Evolutionary conservation across 2,113 vertebrate genomes (phyloP), one percentile per base, ranked within the genome.

Genomic region (Oncorhynchus keta): DNA sequence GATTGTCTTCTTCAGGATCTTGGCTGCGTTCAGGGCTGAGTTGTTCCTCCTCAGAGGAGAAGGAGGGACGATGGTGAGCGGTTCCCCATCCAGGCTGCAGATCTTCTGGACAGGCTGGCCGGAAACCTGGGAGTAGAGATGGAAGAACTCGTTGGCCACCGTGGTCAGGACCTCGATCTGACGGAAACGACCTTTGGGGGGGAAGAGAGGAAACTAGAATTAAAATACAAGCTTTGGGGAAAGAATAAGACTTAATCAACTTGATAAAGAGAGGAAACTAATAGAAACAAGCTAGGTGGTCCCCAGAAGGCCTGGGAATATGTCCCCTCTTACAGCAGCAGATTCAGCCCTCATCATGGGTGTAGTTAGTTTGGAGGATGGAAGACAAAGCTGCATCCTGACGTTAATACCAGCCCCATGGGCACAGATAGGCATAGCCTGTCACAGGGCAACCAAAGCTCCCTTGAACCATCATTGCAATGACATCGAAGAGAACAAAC

Each of bases 111-210:
- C 80, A 4, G 96, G 95, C 59, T 95, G 95, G 73, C 97, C 97
- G 55, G 97, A 97, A 24, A 99, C 97, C 87, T 98, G 96, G 74
- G 97, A 97, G 92, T 98, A 99, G 72, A 99, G 95, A 77, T 96
- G 96, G 78, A 97, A 96, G 91, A 99, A 98, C 55, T 96, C 96
- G 61, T 99, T 99, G 72, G 98, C 98, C 73, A 99, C 98, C 73
- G 95, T 96, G 66, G 98, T 98, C 84, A 99, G 93, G 81, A 98
- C 97, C 92, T 99, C 95, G 3, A 99, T 98, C 91, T 99, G 98
- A 83, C 97, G 96, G 91, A 99, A 99, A 80, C 98, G 98, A 91
- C 97, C 98, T 99, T n/a, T 2, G 30, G 12, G 69, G 26, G 7
- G 24, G 5, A 68, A n/a, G 32, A 28, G 35, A 20, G n/a, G 22